Evolutionary conservation across 35 echinoderm and acorn worm species (phyloP).

Genomic region (Strongylocentrotus purpuratus): DNA sequence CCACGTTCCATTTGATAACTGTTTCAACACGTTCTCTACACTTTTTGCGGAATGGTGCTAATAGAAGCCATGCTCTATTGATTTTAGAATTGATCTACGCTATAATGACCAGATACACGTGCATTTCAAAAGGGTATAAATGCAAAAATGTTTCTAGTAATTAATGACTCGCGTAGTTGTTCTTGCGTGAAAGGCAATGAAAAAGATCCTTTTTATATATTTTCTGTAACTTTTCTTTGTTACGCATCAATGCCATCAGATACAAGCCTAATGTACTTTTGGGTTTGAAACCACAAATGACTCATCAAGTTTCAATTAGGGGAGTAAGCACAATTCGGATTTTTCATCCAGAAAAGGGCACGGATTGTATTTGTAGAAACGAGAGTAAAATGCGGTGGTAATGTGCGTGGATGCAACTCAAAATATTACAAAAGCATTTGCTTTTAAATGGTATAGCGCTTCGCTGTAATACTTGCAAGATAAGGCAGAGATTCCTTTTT

Average conservation of each 20-base stretch:
- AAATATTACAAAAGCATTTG: background rate
- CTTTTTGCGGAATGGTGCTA: background rate
- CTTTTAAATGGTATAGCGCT: background rate
- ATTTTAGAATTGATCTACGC: background rate
- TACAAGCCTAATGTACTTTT: slow-evolving; percentile 2
- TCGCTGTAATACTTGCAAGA: background rate
- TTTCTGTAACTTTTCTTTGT: background rate
- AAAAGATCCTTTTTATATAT: background rate
- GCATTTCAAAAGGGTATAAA: background rate
- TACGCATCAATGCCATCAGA: background rate
- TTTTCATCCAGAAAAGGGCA: background rate
- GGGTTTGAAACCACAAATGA: background rate
- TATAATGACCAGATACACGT: background rate
- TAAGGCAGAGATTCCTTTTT: background rate
- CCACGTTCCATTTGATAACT: background rate
- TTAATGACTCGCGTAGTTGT: background rate
- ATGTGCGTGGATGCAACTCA: background rate
- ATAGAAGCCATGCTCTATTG: background rate
- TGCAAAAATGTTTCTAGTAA: background rate
- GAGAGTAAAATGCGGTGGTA: background rate
- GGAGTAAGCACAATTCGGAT: background rate
- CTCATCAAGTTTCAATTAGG: slow-evolving; percentile 5
- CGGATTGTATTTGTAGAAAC: background rate
- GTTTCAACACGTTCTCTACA: background rate
- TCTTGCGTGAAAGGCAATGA: background rate